Evolutionary conservation across 2,888 invertebrate genomes (phyloP).

Genomic region (Catocala sponsa): DNA sequence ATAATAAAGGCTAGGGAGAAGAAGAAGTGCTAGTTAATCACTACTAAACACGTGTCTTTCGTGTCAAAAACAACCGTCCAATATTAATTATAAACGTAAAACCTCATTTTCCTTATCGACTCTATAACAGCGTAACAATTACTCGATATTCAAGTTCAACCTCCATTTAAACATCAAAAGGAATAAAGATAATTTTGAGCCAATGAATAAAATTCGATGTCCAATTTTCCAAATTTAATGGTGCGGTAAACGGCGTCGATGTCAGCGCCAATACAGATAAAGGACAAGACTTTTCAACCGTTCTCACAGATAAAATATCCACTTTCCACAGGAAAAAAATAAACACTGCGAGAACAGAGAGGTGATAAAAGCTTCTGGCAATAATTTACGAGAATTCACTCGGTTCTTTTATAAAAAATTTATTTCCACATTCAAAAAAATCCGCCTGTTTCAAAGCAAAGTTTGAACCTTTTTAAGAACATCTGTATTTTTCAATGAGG

Average conservation of each 20-base stretch:
- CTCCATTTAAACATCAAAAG: constrained; percentile 24
- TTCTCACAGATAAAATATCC: constrained; percentile 29
- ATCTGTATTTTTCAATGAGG: constrained; percentile 45
- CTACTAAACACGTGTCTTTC: too few species aligned
- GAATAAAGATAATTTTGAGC: constrained; percentile 26
- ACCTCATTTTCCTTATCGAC: background rate
- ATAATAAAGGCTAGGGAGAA: too few species aligned
- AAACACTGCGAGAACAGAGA: constrained; percentile 34
- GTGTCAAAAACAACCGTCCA: too few species aligned
- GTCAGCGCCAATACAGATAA: constrained; percentile 31
- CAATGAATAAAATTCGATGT: constrained; percentile 26
- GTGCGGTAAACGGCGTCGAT: constrained; percentile 23
- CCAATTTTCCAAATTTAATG: constrained; percentile 36
- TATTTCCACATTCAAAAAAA: constrained; percentile 41
- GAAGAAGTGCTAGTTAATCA: too few species aligned
- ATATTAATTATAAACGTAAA: too few species aligned
- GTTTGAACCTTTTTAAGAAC: constrained; percentile 39
- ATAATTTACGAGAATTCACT: constrained; percentile 38
- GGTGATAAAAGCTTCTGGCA: constrained; percentile 45
- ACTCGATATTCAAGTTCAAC: background rate
- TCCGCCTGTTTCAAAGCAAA: constrained; percentile 34
- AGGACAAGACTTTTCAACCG: constrained; percentile 23
- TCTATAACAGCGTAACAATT: background rate
- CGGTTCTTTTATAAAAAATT: constrained; percentile 41
- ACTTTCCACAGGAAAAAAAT: constrained; percentile 31